Evolutionary conservation across 2,797 vertebrate species (phyloP).

Genomic region (Borostomias antarcticus): DNA sequence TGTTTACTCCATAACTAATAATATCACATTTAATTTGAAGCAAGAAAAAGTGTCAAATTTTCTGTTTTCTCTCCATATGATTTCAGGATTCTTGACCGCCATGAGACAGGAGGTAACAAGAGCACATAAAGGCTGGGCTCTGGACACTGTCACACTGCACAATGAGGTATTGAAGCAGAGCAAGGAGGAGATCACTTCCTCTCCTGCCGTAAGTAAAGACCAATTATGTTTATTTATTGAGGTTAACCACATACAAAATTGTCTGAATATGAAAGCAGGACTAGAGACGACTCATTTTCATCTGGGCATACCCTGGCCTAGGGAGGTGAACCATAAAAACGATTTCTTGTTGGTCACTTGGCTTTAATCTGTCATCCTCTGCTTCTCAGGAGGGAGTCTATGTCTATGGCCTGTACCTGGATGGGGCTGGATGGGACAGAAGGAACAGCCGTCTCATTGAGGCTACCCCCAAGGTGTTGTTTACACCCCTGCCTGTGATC

Average conservation of each 20-base stretch:
- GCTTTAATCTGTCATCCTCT: too few relatives aligned
- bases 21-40: not conserved
- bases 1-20: not conserved
- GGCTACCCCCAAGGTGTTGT: constrained; percentile 82
- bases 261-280: too few relatives aligned
- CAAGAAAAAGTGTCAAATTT: not conserved
- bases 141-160: constrained; percentile 80
- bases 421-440: constrained; percentile 83
- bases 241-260: constrained; percentile 7
- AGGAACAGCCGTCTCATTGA: constrained; percentile 74
- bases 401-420: constrained; percentile 82
- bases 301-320: too few relatives aligned
- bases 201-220: constrained; percentile 58
- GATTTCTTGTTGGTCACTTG: too few relatives aligned
- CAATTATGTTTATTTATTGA: too few relatives aligned
- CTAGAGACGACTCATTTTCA: too few relatives aligned
- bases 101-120: constrained; percentile 86
- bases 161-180: constrained; percentile 79
- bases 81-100: constrained; percentile 82
- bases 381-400: constrained; percentile 81
- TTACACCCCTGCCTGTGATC: constrained; percentile 78
- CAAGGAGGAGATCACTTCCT: constrained; percentile 75
- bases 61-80: not conserved
- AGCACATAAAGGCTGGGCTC: constrained; percentile 86
- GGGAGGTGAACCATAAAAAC: too few relatives aligned